phyloP scores from a whole-genome alignment of 1,140 invertebrate genomes.

The Drosophila bifasciata region DNA sequence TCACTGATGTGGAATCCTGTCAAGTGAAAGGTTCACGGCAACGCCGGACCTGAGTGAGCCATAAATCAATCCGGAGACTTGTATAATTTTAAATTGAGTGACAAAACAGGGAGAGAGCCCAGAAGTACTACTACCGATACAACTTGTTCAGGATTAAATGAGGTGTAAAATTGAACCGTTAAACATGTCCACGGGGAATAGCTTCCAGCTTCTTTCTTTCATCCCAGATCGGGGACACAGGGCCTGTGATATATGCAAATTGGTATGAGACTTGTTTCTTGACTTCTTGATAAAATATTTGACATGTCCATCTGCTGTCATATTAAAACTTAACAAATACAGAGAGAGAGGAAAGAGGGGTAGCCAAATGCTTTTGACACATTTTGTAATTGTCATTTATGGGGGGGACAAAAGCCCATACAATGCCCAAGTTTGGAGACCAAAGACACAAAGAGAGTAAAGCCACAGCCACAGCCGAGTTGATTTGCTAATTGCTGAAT shows the following conservation, averaged over 20 bases:
- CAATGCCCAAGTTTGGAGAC: not conserved
- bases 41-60: slow-evolving; percentile 32
- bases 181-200: slow-evolving; percentile 70
- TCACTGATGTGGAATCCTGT: slow-evolving; percentile 72
- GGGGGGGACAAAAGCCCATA: slow-evolving; percentile 13
- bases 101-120: slow-evolving; percentile 54
- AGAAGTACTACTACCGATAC: too few relatives aligned
- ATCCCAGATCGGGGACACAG: not conserved
- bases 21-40: slow-evolving; percentile 69
- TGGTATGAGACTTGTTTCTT: slow-evolving; percentile 34
- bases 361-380: slow-evolving; percentile 69
- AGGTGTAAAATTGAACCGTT: slow-evolving; percentile 82
- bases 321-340: slow-evolving; percentile 76
- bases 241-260: slow-evolving; percentile 60
- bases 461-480: slow-evolving; percentile 67
- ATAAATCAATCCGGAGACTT: slow-evolving; percentile 73
- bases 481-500: slow-evolving; percentile 84
- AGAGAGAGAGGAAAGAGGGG: slow-evolving; percentile 1
- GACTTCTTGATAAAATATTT: slow-evolving; percentile 56
- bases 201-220: not conserved
- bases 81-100: slow-evolving; percentile 81
- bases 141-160: slow-evolving; percentile 82
- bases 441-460: not conserved
- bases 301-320: slow-evolving; percentile 68
- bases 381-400: slow-evolving; percentile 78